A percentile compares a stretch with the other conserved stretches of the same genome.
phyloP scores from a whole-genome alignment of 2,888 invertebrate genomes.

The Hylaea fasciaria region DNA sequence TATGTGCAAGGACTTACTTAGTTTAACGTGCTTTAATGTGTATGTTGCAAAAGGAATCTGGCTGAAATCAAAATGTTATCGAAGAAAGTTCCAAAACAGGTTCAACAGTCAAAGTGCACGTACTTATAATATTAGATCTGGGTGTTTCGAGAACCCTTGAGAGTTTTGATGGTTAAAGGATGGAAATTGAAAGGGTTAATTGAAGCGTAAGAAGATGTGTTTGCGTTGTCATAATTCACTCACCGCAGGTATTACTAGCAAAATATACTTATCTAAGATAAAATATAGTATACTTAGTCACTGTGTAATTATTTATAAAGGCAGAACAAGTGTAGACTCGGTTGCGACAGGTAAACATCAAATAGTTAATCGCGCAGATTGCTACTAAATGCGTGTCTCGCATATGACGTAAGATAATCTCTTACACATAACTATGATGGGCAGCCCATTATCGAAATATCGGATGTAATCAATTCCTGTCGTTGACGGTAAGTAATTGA shows the following conservation, averaged over 20 bases:
- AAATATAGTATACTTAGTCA: too few species aligned
- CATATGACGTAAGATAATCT: conserved; percentile 1
- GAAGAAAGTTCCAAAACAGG: too few species aligned
- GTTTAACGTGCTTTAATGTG: conserved; percentile 20
- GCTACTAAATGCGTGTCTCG: neutral
- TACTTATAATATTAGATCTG: neutral
- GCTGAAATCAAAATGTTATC: too few species aligned
- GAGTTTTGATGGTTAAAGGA: neutral
- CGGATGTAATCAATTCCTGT: conserved; percentile 19
- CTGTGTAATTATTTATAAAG: too few species aligned
- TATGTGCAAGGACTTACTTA: conserved; percentile 26
- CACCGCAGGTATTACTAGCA: neutral
- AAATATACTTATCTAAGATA: too few species aligned
- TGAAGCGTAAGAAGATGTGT: too few species aligned
- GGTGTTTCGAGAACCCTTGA: neutral
- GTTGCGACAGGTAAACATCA: neutral
- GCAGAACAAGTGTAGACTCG: too few species aligned
- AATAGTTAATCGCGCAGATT: neutral
- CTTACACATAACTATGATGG: neutral
- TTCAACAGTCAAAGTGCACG: neutral
- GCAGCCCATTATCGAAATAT: conserved; percentile 13
- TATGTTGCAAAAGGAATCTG: neutral
- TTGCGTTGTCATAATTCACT: neutral
- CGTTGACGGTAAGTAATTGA: conserved; percentile 29
- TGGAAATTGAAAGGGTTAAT: too few species aligned